phyloP scores from a whole-genome alignment of 2,888 invertebrate genomes.

The Limnephilus rhombicus region DNA sequence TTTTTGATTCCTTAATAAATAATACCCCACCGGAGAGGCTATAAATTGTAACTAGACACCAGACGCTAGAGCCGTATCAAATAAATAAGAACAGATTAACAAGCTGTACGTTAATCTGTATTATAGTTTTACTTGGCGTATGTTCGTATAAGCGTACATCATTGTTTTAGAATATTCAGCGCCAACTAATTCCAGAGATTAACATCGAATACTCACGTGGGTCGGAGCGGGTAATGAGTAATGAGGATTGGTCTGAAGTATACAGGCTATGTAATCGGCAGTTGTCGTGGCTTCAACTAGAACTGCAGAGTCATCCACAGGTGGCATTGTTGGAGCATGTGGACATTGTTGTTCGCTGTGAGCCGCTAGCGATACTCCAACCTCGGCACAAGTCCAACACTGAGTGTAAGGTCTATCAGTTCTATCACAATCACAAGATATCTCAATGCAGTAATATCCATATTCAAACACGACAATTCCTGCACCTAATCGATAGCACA shows the following conservation, averaged over 20 bases:
- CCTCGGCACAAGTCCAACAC: background rate
- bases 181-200: conserved; percentile 42
- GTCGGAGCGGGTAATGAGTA: conserved; percentile 26
- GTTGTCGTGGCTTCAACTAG: conserved; percentile 19
- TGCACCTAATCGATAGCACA: background rate
- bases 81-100: conserved; percentile 12
- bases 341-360: conserved; percentile 6
- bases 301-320: conserved; percentile 43
- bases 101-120: background rate
- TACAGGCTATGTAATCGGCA: conserved; percentile 8
- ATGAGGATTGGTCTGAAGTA: conserved; percentile 7
- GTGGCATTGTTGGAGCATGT: conserved; percentile 2
- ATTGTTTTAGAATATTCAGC: conserved; percentile 40
- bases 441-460: conserved; percentile 24
- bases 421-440: conserved; percentile 7
- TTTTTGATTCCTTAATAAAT: background rate
- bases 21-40: background rate
- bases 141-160: background rate
- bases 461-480: background rate
- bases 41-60: background rate
- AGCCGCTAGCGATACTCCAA: conserved; percentile 8
- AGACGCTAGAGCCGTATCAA: background rate
- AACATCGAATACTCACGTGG: conserved; percentile 36
- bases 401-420: background rate
- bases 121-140: background rate